Base-by-base conservation (phyloP, 64 coral and sea anemone species). In the Dendronephthya gigantea region DNA sequence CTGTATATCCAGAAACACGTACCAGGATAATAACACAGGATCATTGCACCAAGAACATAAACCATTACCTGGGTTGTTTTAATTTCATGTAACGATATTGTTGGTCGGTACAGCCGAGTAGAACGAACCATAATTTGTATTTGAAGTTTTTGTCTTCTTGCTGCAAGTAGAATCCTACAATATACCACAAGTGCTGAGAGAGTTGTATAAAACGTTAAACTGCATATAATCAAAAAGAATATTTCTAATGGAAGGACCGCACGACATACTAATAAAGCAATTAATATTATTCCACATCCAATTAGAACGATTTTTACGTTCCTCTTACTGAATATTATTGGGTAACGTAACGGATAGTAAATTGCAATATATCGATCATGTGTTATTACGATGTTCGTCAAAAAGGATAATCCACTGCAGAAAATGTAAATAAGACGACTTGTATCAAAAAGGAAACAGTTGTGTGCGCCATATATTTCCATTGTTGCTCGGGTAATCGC, bases 301-400 rank as follows among this genome's bases (percentile, higher is more conserved):
- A 79, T 34, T 15, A 79, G 29, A 1, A 39, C 27, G 13, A 79
- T 19, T 79, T 79, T 79, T 4, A 79, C 32, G 22, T 17, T 15
- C 15, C 15, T 36, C 2, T 79, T 79, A 1, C 36, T 79, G 37
- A 29, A 79, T 36, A 79, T 17, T 16, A 79, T 34, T 8, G 30
- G 30, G 72, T 79, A 79, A 8, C 72, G 25, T 79, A 79, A 35
- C 36, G 72, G 72, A 19, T 79, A 39, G 37, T 79, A 79, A 39
- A 79, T 79, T 36, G 72, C 72, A 15, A 79, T 34, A 79, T 79
- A 79, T 8, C 72, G 30, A 36, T 79, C 72, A 35, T 79, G 72
- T 36, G 72, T 79, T 36, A 79, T 79, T 2, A 79, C 72, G 32
- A 79, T 79, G 29, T 36, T 34, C 2, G 72, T 79, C 15, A 79